Evolutionary conservation across 2,797 vertebrate species (phyloP), one percentile per base, ranked within the genome.

Genomic region (Hypotaenidia okinawae): DNA sequence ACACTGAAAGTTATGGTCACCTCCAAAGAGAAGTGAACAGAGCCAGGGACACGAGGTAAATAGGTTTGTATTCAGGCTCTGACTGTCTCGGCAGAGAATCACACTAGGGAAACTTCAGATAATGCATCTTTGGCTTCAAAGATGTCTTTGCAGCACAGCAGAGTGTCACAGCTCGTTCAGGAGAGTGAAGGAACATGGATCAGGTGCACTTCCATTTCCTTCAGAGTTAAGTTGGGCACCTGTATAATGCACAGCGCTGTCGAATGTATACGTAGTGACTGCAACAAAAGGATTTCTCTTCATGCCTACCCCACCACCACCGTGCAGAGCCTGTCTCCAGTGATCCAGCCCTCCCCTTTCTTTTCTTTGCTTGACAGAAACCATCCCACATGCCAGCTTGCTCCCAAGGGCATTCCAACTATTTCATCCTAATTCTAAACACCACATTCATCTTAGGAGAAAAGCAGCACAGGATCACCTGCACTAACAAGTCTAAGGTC

Each of bases 101-200:
- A 4, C 55, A 1, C 17, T 3, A 30, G 7, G 0, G 51, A 66
- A 67, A 39, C 17, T 69, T 24, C 0, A 39, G 75, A 6, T 17
- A 37, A 54, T 1, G 0, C 7, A 24, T 7, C 63, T 41, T 2
- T 24, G 70, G 28, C 16, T 59, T 19, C 37, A 7, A 15, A 8
- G 70, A 39, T 1, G 25, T 6, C n/a, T 16, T 8, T 39, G 27
- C 25, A 5, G 68, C n/a, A 10, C 62, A 24, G 59, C 0, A 23
- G 45, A 25, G 37, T 2, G 10, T 5, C 67, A 2, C 32, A 43
- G 76, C 72, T 24, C 27, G 5, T 2, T 23, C 68, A 39, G 93
- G 49, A 41, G 16, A 18, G 25, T 24, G 35, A 9, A 16, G 6
- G 4, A 27, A 25, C 30, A 3, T 0, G 3, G 23, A 33, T 17